Base-by-base conservation (phyloP, 2,113 vertebrate genomes). In the Podiceps cristatus region DNA sequence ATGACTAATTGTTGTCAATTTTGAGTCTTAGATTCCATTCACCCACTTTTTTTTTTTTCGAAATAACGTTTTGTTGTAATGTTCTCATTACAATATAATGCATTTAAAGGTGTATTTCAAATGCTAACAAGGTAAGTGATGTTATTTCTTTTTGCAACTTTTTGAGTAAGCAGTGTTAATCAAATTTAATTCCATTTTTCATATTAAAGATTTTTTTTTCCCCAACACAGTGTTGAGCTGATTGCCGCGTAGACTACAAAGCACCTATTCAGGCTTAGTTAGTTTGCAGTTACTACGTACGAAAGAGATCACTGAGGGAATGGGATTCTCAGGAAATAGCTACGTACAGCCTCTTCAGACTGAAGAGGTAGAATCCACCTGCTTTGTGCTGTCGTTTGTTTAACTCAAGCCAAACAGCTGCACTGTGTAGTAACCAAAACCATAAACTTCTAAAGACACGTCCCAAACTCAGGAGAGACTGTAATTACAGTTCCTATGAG, bases 351-450 rank as follows among this genome's bases (percentile, higher is more conserved):
- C 35, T 81, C 68, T 52, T 77, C 80, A 72, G 44, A 24, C 77
- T 76, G 77, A 62, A 82, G 49, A 75, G 67, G 40, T 6, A 84
- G 91, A 94, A 84, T 67, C 77, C 64, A 75, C 75, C 66, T 91
- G 85, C 62, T 94, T 60, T 90, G 71, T 72, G 69, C 73, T 91
- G 81, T 53, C 84, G 55, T 93, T 95, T 84, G 37, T 89, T 81
- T 75, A 89, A 60, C 56, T 75, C 40, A 96, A 85, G 69, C 62
- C 82, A 78, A 76, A 56, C 33, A 72, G 40, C 37, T 93, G 68
- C 50, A 52, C 13, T 60, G 49, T 49, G 40, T 72, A 81, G 72
- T 91, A 90, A 85, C 81, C 89, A 89, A 74, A 91, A 84, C 19
- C 74, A 44, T 33, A 55, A 86, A 80, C 52, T 81, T 74, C 68